Evolutionary conservation across 2,888 invertebrate genomes (phyloP), one percentile per base, ranked within the genome.

Genomic region (Cryptocephalus moraei): DNA sequence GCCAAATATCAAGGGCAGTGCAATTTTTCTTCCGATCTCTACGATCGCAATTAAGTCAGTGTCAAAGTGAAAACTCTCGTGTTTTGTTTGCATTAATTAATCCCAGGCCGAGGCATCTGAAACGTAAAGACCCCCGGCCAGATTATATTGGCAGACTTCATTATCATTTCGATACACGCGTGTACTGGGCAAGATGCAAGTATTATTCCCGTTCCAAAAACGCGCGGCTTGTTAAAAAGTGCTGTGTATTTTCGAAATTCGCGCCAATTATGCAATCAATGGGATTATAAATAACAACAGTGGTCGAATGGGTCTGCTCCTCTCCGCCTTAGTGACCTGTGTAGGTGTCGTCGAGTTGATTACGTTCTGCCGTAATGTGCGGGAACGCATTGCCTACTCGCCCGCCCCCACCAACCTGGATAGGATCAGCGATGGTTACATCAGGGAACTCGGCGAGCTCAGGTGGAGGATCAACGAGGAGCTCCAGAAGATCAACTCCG

Each of bases 261-360:
- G 49, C 56, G 56, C 54, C 53, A 49, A 45, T 44, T 50, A 49
- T 49, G 50, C 45, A 49, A 47, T 48, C 47, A 43, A 32, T 33
- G 8, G 33, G 32, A 44, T 44, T 43, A 41, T 42, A 45, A 48
- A 48, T 50, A 52, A 47, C 36, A 36, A 45, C 39, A 33, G 34
- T 64, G 56, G 49, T 38, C 36, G 11, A 36, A 82, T 89, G 82
- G 88, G 88, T 64, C 75, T 87, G 57, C 69, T 88, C 61, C 70
- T 89, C 49, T 87, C 89, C 44, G 73, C 85, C 60, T 73, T 88
- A 53, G 78, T 88, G 48, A 77, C 83, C 53, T 87, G 86, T 68
- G 81, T 86, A 53, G 88, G 89, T 51, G 79, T 83, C 32, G 64
- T 83, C 58, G 88, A 89, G 67, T 75, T 82, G 39, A 61, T 81